phyloP scores from a whole-genome alignment of 1,140 invertebrate genomes.

The Cheumatopsyche charites region DNA sequence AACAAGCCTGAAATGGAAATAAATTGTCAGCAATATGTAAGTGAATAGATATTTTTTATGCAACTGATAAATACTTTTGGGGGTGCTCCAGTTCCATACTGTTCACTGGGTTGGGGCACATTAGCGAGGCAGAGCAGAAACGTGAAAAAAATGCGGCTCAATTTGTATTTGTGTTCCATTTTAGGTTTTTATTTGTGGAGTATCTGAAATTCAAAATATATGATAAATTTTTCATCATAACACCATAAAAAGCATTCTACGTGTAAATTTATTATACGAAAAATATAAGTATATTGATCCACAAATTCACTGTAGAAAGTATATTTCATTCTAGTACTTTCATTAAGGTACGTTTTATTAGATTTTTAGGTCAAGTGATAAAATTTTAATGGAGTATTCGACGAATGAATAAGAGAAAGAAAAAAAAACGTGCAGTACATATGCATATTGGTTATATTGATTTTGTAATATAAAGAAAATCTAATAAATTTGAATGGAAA shows the following conservation, averaged over 20 bases:
- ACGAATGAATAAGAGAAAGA: no score
- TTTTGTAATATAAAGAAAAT: no score
- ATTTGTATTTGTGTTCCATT: constrained; percentile 16
- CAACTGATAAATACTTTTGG: constrained; percentile 50
- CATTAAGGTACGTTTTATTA: not conserved
- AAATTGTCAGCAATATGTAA: constrained; percentile 34
- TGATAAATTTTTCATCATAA: not conserved
- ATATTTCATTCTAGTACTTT: no score
- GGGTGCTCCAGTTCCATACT: constrained; percentile 57
- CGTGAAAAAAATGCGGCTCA: not conserved
- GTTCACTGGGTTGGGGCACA: constrained; percentile 51
- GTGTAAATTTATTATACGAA: no score
- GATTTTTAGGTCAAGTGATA: constrained; percentile 9
- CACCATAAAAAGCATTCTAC: no score
- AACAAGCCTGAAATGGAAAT: constrained; percentile 53
- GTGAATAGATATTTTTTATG: not conserved
- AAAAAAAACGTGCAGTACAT: no score
- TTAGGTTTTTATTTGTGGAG: not conserved
- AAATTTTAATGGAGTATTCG: not conserved
- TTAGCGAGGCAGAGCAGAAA: not conserved
- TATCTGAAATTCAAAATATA: not conserved
- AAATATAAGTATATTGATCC: no score
- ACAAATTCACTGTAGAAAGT: no score
- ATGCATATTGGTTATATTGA: no score
- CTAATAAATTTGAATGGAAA: no score